phyloP scores from a whole-genome alignment of 1,140 invertebrate genomes.

The Drosophila simulans region DNA sequence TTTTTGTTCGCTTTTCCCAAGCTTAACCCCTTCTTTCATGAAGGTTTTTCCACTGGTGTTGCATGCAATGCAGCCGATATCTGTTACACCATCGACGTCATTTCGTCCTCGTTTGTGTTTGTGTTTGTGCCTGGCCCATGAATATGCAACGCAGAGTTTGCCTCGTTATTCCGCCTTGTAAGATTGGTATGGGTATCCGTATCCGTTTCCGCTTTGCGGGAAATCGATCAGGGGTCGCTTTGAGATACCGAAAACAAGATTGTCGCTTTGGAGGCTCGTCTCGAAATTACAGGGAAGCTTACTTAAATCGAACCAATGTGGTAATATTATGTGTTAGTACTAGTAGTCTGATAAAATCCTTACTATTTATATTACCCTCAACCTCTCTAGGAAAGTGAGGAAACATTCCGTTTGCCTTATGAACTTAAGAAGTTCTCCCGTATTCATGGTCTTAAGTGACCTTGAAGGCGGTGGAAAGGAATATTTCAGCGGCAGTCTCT shows the following conservation, averaged over 20 bases:
- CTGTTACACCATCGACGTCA: slow-evolving; percentile 46
- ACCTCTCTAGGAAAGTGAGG: not conserved
- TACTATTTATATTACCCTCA: too few relatives aligned
- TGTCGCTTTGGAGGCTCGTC: not conserved
- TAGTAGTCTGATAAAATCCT: too few relatives aligned
- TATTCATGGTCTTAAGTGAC: slow-evolving; percentile 33
- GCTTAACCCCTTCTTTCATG: slow-evolving; percentile 3
- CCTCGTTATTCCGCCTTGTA: slow-evolving; percentile 36
- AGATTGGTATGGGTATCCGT: slow-evolving; percentile 20
- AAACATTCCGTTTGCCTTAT: not conserved
- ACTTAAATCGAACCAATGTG: too few relatives aligned
- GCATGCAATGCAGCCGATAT: slow-evolving; percentile 44
- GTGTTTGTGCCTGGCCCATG: slow-evolving; percentile 32
- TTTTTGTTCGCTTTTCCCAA: not conserved
- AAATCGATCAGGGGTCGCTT: slow-evolving; percentile 37
- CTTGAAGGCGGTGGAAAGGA: slow-evolving; percentile 25
- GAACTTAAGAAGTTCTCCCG: not conserved
- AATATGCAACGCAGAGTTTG: slow-evolving; percentile 45
- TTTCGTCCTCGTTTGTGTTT: slow-evolving; percentile 31
- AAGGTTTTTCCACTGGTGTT: slow-evolving; percentile 23
- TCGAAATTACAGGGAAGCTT: not conserved
- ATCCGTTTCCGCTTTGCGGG: slow-evolving; percentile 36
- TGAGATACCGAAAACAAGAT: slow-evolving; percentile 4
- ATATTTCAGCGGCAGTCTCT: not conserved
- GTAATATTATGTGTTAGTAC: too few relatives aligned